Evolutionary conservation across 2,113 vertebrate genomes (phyloP).

Genomic region (Cisticola juncidis): DNA sequence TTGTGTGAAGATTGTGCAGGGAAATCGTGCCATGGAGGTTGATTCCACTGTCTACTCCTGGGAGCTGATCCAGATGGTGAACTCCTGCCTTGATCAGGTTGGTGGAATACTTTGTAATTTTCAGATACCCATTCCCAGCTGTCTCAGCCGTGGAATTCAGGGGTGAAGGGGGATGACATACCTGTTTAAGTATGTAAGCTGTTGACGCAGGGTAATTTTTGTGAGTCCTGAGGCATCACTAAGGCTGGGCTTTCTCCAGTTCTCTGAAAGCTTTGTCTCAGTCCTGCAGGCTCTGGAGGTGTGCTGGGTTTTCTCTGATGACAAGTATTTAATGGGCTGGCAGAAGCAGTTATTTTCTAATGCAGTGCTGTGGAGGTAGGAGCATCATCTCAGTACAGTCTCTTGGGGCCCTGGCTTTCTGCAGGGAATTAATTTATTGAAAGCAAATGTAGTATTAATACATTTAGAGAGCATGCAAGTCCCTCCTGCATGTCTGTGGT

Average conservation of each 20-base stretch:
- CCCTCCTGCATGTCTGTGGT: background rate
- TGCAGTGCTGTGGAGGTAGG: background rate
- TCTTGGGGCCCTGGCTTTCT: background rate
- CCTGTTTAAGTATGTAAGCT: background rate
- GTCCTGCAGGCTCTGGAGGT: background rate
- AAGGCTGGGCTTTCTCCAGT: background rate
- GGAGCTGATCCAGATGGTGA: constrained; percentile 88
- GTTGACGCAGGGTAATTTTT: background rate
- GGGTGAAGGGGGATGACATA: background rate
- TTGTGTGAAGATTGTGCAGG: constrained; percentile 98
- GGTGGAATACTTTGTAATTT: constrained; percentile 33
- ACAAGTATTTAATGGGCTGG: background rate
- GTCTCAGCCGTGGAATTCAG: background rate
- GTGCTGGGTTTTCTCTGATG: background rate
- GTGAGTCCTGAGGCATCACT: background rate
- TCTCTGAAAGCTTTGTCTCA: background rate
- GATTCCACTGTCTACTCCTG: constrained; percentile 86
- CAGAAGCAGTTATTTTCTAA: background rate
- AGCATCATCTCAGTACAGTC: background rate
- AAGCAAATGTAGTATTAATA: background rate
- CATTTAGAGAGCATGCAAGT: background rate
- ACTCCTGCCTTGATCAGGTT: constrained; percentile 91
- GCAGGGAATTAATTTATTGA: background rate
- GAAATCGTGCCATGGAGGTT: constrained; percentile 94
- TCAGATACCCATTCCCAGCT: background rate